Base-by-base conservation (phyloP, 1,140 invertebrate species). In the Adoxophyes honmai region DNA sequence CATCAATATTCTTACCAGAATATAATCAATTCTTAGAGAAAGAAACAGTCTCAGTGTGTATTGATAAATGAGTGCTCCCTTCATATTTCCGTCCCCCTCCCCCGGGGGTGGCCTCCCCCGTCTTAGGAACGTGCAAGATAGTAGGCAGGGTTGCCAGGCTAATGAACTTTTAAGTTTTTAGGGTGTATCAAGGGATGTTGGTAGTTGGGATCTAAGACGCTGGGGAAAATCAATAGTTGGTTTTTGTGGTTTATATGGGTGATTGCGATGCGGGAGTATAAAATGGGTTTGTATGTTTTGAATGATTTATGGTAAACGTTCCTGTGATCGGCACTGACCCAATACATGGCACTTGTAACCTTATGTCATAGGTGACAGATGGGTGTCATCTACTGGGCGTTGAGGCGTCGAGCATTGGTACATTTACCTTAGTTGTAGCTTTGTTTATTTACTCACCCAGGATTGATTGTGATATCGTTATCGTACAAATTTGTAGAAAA, bases 21-120 rank as follows among this genome's bases (percentile, higher is more conserved):
- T 78, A 81, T 85, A 87, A 87, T 87, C 83, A 87, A 85, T 87
- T 87, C 83, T 75, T 74, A 75, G 67, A 72, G 73, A 86, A 85
- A 86, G 80, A 86, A 85, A 88, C 81, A 85, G 80, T 81, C 78
- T 74, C 79, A 64, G 71, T 48, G 34, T 83, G 81, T 88, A 88
- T 88, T 86, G 85, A 88, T 88, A 88, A 88, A 88, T 88, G 85
- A 88, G 85, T 37, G 61, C 76, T 72, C 81, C 85, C 85, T 80
- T 84, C 84, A 87, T 87, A 87, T 85, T 87, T 85, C 81, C 83
- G 79, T 72, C 57, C 51, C 66, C 73, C 66, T 66, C 61, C 61
- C 58, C 52, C 34, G 73, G 70, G 71, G 60, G 66, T 39, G 37
- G 14, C 68, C 70, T 57, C 51, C 38, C 56, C 52, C 68, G 78